A percentile compares a stretch with the other conserved stretches of the same genome.
Conservation (phyloP, 92 coral and sea anemone species). For the Umimayanthus kanabou region DNA sequence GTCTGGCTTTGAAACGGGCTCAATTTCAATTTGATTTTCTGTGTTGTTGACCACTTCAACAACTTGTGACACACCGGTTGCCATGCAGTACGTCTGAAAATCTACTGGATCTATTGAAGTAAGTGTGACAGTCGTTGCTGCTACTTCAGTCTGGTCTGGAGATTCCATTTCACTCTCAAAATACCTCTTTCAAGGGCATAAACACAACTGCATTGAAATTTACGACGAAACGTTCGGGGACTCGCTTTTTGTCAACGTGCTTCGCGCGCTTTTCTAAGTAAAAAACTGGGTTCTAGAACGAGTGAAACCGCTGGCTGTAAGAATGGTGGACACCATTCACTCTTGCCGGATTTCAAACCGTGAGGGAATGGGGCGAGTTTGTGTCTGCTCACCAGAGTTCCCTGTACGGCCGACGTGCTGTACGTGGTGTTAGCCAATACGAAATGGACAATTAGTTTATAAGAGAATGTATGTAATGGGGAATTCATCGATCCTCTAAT, state of each 20-base stretch:
- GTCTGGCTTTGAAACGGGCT: background rate
- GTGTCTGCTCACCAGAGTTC: too few species aligned
- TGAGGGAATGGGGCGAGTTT: too few species aligned
- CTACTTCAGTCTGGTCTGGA: background rate
- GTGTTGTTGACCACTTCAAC: background rate
- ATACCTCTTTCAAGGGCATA: background rate
- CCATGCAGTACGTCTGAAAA: conserved; percentile 13
- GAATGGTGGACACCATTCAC: too few species aligned
- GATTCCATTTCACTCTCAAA: background rate
- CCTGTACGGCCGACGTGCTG: too few species aligned
- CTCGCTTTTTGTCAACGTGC: background rate
- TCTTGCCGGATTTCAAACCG: too few species aligned
- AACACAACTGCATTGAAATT: background rate
- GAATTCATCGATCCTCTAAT: too few species aligned
- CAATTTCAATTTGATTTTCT: too few species aligned
- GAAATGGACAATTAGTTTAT: too few species aligned
- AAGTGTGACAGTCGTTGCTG: conserved; percentile 4
- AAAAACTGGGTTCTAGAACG: background rate
- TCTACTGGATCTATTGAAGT: background rate
- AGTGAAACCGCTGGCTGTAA: background rate
- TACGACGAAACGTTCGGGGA: background rate
- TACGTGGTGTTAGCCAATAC: too few species aligned
- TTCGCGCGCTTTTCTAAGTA: conserved; percentile 1
- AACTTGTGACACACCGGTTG: conserved; percentile 7
- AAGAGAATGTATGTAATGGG: too few species aligned